Base-by-base conservation (phyloP, 2,888 invertebrate genomes). In the Tetrapedia diversipes region DNA sequence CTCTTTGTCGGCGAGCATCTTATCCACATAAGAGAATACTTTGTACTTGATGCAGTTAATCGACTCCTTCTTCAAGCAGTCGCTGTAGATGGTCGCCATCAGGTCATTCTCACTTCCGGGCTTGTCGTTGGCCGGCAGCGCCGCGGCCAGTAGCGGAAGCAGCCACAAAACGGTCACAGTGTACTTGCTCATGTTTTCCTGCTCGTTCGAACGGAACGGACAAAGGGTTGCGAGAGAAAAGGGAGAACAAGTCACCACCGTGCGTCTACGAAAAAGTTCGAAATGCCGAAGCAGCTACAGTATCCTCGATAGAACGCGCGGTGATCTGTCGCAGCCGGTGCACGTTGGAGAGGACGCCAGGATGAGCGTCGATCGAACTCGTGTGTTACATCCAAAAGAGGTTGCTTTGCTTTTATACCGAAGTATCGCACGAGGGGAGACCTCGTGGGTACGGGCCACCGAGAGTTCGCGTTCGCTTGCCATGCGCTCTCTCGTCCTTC, bases 31-130 rank as follows among this genome's bases (percentile, higher is more conserved):
- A 27, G 96, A 95, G 93, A 97, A 96, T 89, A 97, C 94, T 91
- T 97, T 97, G 93, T 96, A 96, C 92, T 97, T 97, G 87, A 97
- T 94, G 91, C 97, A 97, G 92, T 96, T 95, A 84, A 96, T 95
- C 34, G 97, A 96, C 89, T 97, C 97, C 92, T 97, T 97, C 87
- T 95, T 94, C 80, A 96, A 92, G 90, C 97, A 97, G 88, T 97
- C 97, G 87, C 93, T 93, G 91, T 95, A 95, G 90, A 95, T 95
- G 87, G 95, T 93, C 88, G 96, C 95, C 93, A 97, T 95, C 76
- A 96, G 94, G 87, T 97, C 97, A 89, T 96, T 96, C 87, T 96
- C 96, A 61, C 94, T 93, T 75, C 92, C 92, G 77, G 93, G 93
- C 74, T 95, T 94, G 86, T 96, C 96, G 92, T 94, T 94, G 59